Evolutionary conservation across 2,888 invertebrate genomes (phyloP), one percentile per base, ranked within the genome.

Genomic region (Drosophila formosana): DNA sequence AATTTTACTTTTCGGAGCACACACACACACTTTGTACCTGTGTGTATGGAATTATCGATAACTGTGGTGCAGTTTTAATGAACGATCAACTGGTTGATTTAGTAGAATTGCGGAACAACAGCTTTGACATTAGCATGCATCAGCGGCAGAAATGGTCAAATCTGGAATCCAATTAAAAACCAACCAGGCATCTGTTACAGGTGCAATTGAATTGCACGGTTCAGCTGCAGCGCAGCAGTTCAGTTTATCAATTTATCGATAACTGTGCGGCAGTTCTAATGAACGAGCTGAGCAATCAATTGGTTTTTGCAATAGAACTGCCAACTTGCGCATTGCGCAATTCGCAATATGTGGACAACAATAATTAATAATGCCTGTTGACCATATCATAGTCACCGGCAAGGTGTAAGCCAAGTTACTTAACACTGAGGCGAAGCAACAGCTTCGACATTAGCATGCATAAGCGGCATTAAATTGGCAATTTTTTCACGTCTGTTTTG

Each of bases 391-490:
- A 7, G 7, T 41, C 13, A 8, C 18, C n/a, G 13, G 39, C 37
- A 37, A 37, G 37, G 37, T 37, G 37, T 41, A 18, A 41, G 39
- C 39, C 13, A 13, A 41, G 7, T 41, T 41, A 41, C 18, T 41
- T 41, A 13, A 41, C 13, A 41, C 39, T 18, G 39, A 18, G 18
- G 47, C 5, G 34, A 5, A 26, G 37, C 18, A 23, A 25, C 26
- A 32, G 37, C 39, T 23, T 23, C 18, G 65, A 46, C 75, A 81
- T 79, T 78, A 66, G 72, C 66, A 80, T 80, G 67, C 77, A 76
- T 50, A 9, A 6, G 13, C 39, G 13, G 18, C 46, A 55, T 77
- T 72, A 58, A 65, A 78, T 63, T 65, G 52, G 67, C 32, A 63
- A 77, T 61, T 80, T 65, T 64, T 67, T 32, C 76, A 62, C 57